Evolutionary conservation across 2,113 vertebrate species (phyloP).

Genomic region (Centropus bengalensis): DNA sequence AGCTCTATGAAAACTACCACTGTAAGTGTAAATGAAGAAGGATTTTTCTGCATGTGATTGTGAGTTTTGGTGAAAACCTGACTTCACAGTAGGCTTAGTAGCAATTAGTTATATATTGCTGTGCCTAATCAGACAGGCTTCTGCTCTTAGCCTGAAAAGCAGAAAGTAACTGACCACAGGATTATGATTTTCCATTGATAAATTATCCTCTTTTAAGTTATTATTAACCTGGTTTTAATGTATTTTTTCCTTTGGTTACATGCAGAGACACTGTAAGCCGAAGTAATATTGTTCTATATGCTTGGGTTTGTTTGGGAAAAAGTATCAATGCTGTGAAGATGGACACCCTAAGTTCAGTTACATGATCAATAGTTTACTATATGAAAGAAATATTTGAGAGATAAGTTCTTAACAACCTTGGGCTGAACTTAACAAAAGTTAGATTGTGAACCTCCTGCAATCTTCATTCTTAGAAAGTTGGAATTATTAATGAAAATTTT

Average conservation of each 20-base stretch:
- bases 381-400: not conserved
- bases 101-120: not conserved
- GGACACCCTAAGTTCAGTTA: not conserved
- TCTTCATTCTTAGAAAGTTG: no score
- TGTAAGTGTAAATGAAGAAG: not conserved
- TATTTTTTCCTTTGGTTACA: not conserved
- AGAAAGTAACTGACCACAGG: not conserved
- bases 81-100: not conserved
- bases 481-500: not conserved
- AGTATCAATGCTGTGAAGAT: not conserved
- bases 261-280: not conserved
- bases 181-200: not conserved
- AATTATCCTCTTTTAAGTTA: not conserved
- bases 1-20: not conserved
- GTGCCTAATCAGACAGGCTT: fast-evolving
- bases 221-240: not conserved
- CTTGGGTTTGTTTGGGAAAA: not conserved
- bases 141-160: not conserved
- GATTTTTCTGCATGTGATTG: not conserved
- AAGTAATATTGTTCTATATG: not conserved
- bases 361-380: not conserved
- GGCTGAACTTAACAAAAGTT: not conserved
- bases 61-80: not conserved
- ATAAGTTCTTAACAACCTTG: not conserved
- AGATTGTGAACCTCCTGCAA: not conserved